Evolutionary conservation across 2,888 invertebrate species (phyloP).

Genomic region (Orthonychiurus folsomi): DNA sequence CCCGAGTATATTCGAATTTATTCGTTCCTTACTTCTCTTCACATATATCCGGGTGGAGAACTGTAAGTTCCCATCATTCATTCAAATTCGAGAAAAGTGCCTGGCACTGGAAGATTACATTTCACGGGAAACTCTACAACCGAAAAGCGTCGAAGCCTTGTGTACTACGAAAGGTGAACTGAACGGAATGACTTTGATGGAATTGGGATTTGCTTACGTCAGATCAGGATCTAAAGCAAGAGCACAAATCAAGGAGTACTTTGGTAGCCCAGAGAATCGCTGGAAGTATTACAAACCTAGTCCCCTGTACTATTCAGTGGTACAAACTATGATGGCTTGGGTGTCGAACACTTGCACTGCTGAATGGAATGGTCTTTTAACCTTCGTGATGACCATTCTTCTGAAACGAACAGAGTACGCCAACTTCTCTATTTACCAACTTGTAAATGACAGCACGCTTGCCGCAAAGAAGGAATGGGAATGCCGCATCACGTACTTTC

Average conservation of each 20-base stretch:
- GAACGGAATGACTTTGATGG: neutral
- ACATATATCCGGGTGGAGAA: neutral
- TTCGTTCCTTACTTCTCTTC: neutral
- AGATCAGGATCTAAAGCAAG: neutral
- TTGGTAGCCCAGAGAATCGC: neutral
- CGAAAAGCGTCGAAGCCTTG: neutral
- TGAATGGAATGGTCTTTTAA: neutral
- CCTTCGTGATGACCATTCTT: neutral
- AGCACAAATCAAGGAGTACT: neutral
- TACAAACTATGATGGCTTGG: neutral
- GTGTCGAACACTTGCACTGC: neutral
- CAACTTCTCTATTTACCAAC: neutral
- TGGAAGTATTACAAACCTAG: neutral
- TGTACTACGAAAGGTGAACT: neutral
- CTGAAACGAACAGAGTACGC: neutral
- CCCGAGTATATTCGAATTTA: neutral
- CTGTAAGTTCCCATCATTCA: neutral
- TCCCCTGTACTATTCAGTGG: neutral
- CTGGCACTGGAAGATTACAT: neutral
- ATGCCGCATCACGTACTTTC: neutral
- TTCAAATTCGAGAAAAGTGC: neutral
- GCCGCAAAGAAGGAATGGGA: neutral
- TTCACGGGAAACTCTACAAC: neutral
- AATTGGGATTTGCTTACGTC: neutral
- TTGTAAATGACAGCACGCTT: neutral